These are phyloP conservation scores for Ptychochromis oligacanthus DNA, from an alignment of 2,113 vertebrate species.

Conservation along the genomic window DNA sequence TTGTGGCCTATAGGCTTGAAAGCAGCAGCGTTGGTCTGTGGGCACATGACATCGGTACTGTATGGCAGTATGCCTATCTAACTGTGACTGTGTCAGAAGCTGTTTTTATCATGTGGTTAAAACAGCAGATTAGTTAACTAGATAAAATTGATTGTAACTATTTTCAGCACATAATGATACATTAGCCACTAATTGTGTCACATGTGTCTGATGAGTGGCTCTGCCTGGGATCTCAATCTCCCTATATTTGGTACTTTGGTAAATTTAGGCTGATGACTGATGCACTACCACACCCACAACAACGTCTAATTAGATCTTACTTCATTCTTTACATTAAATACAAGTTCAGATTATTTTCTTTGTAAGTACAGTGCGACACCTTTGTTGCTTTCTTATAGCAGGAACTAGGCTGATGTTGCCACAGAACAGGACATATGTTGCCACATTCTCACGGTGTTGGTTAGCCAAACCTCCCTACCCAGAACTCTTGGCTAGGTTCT, in stretches of 20 bases:
- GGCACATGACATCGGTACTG: slow-evolving; percentile 31
- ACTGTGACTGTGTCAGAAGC: slow-evolving; percentile 14
- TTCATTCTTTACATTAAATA: slow-evolving; percentile 9
- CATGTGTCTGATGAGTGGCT: slow-evolving; percentile 9
- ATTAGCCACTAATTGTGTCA: slow-evolving; percentile 18
- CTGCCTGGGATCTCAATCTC: neutral
- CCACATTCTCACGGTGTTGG: slow-evolving; percentile 77
- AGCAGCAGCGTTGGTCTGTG: slow-evolving; percentile 55
- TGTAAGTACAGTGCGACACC: neutral
- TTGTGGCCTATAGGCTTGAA: slow-evolving; percentile 23
- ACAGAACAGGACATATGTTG: slow-evolving; percentile 71
- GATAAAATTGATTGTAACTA: slow-evolving; percentile 20
- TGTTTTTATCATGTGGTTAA: slow-evolving; percentile 38
- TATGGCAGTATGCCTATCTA: slow-evolving; percentile 25
- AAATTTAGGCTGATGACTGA: slow-evolving; percentile 21
- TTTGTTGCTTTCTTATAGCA: neutral
- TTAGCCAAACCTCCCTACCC: slow-evolving; percentile 74
- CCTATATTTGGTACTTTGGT: neutral
- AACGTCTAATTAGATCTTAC: slow-evolving; percentile 10
- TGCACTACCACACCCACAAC: slow-evolving; percentile 11
- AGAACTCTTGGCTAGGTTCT: slow-evolving; percentile 76
- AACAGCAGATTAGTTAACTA: neutral
- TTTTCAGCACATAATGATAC: neutral
- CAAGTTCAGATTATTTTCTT: neutral
- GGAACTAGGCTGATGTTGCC: slow-evolving; percentile 50